These are phyloP conservation scores for Noctua janthe DNA, from an alignment of 2,888 invertebrate genomes.

Conservation along the genomic window DNA sequence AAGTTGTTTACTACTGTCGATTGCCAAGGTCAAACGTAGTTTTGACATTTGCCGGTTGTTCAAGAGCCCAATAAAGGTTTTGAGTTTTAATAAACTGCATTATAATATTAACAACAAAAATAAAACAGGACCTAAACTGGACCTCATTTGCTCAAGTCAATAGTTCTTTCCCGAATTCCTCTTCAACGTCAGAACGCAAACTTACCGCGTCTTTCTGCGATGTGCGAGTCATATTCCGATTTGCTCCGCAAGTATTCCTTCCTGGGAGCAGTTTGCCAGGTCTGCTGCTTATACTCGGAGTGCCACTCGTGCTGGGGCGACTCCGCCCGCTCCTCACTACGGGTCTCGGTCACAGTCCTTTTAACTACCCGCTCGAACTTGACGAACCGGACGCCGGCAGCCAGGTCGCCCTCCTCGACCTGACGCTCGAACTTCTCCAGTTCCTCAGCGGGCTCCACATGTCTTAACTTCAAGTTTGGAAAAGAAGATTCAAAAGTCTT, in stretches of 20 bases:
- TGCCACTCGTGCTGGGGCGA: conserved; percentile 88
- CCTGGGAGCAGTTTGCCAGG: conserved; percentile 92
- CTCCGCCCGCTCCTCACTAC: conserved; percentile 83
- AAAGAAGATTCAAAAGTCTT: conserved; percentile 82
- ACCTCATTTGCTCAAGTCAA: not conserved
- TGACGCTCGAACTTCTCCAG: conserved; percentile 79
- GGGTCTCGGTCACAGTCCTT: conserved; percentile 90
- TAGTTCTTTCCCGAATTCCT: not conserved
- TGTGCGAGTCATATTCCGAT: conserved; percentile 96
- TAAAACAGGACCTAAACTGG: not conserved
- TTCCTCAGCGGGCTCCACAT: conserved; percentile 83
- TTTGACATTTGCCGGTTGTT: conserved; percentile 74
- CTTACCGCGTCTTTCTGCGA: conserved; percentile 96
- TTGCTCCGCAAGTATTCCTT: conserved; percentile 94
- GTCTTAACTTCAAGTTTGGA: conserved; percentile 87
- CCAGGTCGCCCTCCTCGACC: conserved; percentile 92
- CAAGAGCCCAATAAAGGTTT: conserved; percentile 48
- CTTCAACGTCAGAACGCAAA: conserved; percentile 28
- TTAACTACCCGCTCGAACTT: conserved; percentile 93
- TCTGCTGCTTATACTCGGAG: conserved; percentile 87
- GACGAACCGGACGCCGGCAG: conserved; percentile 91
- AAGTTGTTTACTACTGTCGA: conserved; percentile 73
- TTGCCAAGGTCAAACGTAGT: conserved; percentile 73
- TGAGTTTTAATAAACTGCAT: conserved; percentile 13
- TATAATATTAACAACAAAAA: not conserved